phyloP scores from a whole-genome alignment of 2,888 invertebrate species.

The Pammene fasciana region DNA sequence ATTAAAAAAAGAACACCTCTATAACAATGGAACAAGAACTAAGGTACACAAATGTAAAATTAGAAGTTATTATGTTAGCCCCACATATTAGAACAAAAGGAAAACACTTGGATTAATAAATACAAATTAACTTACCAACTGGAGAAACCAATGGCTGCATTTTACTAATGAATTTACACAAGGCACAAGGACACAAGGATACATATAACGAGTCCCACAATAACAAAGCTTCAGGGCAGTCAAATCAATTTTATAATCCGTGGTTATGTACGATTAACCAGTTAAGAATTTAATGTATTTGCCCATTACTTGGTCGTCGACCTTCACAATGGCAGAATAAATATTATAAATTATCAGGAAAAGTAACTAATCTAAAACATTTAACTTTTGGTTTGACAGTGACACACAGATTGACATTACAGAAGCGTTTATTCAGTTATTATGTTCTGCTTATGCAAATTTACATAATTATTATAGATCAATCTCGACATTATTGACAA shows the following conservation, averaged over 20 bases:
- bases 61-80: too few species aligned
- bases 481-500: too few species aligned
- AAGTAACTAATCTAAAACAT: conserved; percentile 4
- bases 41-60: too few species aligned
- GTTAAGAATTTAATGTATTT: background rate
- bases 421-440: background rate
- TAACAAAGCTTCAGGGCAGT: too few species aligned
- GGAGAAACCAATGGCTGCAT: conserved; percentile 48
- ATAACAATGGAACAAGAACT: too few species aligned
- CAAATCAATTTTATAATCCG: background rate
- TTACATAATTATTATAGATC: too few species aligned
- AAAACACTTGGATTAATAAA: background rate
- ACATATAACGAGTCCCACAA: background rate
- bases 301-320: background rate
- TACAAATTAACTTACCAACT: conserved; percentile 43
- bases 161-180: conserved; percentile 5
- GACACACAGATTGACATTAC: too few species aligned
- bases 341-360: conserved; percentile 8
- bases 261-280: background rate
- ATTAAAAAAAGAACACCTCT: too few species aligned
- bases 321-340: conserved; percentile 15
- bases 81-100: background rate
- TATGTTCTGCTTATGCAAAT: too few species aligned
- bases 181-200: background rate
- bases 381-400: conserved; percentile 19